Percentiles rank a stretch among this genome's conserved stretches.
phyloP scores from a whole-genome alignment of 2,888 invertebrate genomes.

The Andrena marginata region DNA sequence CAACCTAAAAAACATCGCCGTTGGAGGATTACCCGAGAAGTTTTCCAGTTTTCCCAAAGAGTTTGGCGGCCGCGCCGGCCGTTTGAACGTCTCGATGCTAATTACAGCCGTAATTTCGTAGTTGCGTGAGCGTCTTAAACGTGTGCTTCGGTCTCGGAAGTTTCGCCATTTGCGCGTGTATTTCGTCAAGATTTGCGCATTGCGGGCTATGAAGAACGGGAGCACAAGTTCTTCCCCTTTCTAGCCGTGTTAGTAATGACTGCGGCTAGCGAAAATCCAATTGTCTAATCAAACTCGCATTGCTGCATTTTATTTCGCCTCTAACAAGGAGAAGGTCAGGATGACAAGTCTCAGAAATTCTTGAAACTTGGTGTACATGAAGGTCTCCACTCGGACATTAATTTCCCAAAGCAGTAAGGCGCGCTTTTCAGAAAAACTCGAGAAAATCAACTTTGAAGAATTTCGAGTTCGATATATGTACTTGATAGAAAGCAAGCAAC shows the following conservation, averaged over 20 bases:
- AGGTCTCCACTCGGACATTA: too few species aligned
- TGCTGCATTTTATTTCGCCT: neutral
- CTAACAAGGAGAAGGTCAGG: too few species aligned
- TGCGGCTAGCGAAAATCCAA: conserved; percentile 34
- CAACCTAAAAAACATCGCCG: conserved; percentile 10
- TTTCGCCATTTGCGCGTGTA: conserved; percentile 26
- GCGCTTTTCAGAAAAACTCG: too few species aligned
- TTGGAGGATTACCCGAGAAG: conserved; percentile 2
- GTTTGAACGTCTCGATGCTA: conserved; percentile 28
- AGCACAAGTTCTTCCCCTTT: conserved; percentile 45
- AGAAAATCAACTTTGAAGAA: too few species aligned
- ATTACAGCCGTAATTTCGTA: conserved; percentile 43
- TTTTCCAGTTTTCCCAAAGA: neutral
- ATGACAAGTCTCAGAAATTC: too few species aligned
- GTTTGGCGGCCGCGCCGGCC: neutral
- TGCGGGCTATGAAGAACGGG: conserved; percentile 38
- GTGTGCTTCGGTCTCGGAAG: conserved; percentile 6
- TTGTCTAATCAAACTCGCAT: too few species aligned
- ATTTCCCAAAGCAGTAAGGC: too few species aligned
- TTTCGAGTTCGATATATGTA: too few species aligned
- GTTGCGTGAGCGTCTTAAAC: conserved; percentile 18
- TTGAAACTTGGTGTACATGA: too few species aligned
- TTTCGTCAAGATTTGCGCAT: conserved; percentile 55
- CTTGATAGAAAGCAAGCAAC: too few species aligned
- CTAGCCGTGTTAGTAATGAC: conserved; percentile 47